Base-by-base conservation (phyloP, 2,888 invertebrate species). In the Pimpla rufipes region DNA sequence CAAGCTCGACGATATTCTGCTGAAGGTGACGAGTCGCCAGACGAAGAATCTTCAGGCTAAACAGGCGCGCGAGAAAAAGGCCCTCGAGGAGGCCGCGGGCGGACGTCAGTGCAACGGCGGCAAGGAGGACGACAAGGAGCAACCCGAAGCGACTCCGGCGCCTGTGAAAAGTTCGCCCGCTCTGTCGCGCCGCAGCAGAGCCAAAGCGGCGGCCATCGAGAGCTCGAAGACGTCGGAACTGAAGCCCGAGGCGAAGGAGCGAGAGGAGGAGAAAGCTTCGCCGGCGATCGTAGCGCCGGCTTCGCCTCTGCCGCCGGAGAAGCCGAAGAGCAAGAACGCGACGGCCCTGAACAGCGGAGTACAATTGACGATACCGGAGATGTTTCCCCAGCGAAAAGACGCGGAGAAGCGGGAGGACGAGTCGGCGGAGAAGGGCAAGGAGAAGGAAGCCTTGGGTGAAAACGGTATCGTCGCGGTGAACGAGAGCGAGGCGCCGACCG, bases 21-120 rank as follows among this genome's bases (percentile, higher is more conserved):
- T 90, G 79, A 93, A 93, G 74, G 92, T 93, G 0, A 92, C 92
- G n/a, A 92, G 86, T 64, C 88, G 91, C 7, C 92, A 93, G 71
- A 88, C 90, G 2, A 93, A 93, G 77, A 88, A 88, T 52, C 78
- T 90, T 21, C 91, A 90, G 62, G 87, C 90, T 10, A 90, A 92
- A 78, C 90, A 91, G 57, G 88, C 89, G 5, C 91, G 92, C 16
- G 92, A 93, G 66, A 91, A 89, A 73, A 91, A 90, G 71, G 78
- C 75, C 3, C 55, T 77, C 37, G 90, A 91, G 7, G 90, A 91
- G 35, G 81, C 78, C 11, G 66, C 50, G 42, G 52, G 35, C 3
- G 67, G 45, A 10, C 82, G 81, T 35, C 87, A 89, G 40, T 89
- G 88, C 52, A 89, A 90, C 70, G 92, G 88, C 83, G 75, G 75